Evolutionary conservation across 2,888 invertebrate genomes (phyloP), one percentile per base, ranked within the genome.

Genomic region (Cephus pulcher): DNA sequence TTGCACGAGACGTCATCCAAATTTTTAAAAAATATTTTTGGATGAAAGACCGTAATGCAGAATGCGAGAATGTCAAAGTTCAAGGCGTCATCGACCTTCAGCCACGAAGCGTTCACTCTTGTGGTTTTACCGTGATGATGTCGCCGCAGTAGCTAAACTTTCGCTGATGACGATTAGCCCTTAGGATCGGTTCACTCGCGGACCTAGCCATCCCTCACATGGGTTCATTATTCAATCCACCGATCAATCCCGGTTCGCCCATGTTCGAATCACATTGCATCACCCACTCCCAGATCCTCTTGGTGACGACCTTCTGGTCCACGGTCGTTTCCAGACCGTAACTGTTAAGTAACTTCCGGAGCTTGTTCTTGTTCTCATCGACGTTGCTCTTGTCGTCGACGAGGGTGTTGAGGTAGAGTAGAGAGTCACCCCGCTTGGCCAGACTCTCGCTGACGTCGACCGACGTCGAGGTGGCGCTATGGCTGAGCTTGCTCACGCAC

Each of bases 281-380:
- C n/a, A 95, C 92, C 95, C 95, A 95, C 80, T 95, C 95, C 90
- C 94, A 93, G 79, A 95, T 94, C 76, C 95, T 91, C 79, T 93
- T 92, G 70, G 94, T 93, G 80, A 95, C 93, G 35, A 93, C 93
- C 69, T 93, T 93, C 86, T 94, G 94, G 87, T 95, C 95, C 23
- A 95, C 93, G 4, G 94, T 93, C 1, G 94, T 94, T 83, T 95
- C 95, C 74, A 95, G 92, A 1, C 95, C 95, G 85, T 94, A 94
- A 82, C 92, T 93, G 84, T 93, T 93, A 86, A 94, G 92, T 82
- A 94, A 90, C 76, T 93, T 92, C 81, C 92, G 92, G 79, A 94
- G 87, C 74, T 93, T 92, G 76, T 92, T 90, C 82, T 94, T 94
- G 83, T 93, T 93, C 84, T 93, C 93, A 82, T 94, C 94, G 4